These are phyloP conservation scores for Patella vulgata DNA, from an alignment of 1,140 invertebrate species.

Conservation along the genomic window DNA sequence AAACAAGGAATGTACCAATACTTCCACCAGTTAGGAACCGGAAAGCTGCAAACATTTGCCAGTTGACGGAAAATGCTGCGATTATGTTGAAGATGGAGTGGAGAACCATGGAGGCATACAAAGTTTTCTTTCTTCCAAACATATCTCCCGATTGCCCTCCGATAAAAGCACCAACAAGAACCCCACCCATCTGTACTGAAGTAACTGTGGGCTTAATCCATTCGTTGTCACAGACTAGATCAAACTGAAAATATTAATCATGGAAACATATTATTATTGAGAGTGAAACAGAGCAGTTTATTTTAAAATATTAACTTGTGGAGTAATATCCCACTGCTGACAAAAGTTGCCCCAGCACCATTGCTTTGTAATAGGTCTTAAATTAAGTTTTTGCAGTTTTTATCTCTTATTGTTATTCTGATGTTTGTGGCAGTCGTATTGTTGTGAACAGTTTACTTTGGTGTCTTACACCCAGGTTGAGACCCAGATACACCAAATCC, in stretches of 20 bases:
- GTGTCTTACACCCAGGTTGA: no score
- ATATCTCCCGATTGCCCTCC: conserved; percentile 46
- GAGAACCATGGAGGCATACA: conserved; percentile 25
- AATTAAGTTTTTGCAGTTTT: no score
- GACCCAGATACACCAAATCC: no score
- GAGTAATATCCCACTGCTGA: no score
- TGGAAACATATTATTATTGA: no score
- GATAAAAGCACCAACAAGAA: conserved; percentile 40
- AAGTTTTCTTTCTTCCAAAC: conserved; percentile 43
- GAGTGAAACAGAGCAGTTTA: no score
- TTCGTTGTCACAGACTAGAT: conserved; percentile 45
- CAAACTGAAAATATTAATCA: conserved; percentile 50
- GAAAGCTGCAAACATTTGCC: conserved; percentile 49
- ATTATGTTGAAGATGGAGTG: conserved; percentile 28
- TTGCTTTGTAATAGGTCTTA: no score
- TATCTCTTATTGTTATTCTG: no score
- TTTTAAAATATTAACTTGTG: no score
- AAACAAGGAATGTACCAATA: conserved; percentile 27
- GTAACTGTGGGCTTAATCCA: conserved; percentile 43
- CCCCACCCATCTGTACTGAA: conserved; percentile 54
- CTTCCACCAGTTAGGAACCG: conserved; percentile 44
- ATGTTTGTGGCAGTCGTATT: no score
- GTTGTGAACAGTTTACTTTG: no score
- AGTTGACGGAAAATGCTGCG: conserved; percentile 38
- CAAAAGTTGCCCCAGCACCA: no score